Evolutionary conservation across 2,888 invertebrate species (phyloP).

Genomic region (Watsonalla binaria): DNA sequence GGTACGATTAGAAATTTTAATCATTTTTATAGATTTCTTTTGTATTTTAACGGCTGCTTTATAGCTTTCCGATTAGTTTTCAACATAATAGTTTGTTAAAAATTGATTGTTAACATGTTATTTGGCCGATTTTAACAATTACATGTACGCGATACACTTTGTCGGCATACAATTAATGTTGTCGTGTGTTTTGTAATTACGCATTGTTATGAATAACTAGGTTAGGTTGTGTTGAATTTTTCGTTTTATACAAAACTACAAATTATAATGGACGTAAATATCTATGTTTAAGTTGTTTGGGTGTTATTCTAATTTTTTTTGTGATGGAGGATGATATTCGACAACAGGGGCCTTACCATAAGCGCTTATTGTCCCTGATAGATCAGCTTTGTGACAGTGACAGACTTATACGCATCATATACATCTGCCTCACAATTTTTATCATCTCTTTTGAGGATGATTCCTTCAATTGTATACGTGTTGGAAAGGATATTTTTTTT

Average conservation of each 20-base stretch:
- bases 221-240: slow-evolving; percentile 15
- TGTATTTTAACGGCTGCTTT: slow-evolving; percentile 72
- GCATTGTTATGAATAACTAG: slow-evolving; percentile 32
- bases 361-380: too few relatives aligned
- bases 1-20: slow-evolving; percentile 72
- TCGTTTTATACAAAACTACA: not conserved
- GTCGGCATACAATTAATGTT: slow-evolving; percentile 24
- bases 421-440: too few relatives aligned
- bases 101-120: slow-evolving; percentile 72
- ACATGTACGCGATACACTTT: slow-evolving; percentile 18
- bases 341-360: too few relatives aligned
- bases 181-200: slow-evolving; percentile 28
- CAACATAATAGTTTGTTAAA: slow-evolving; percentile 60
- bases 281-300: slow-evolving; percentile 12
- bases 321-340: not conserved
- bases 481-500: too few relatives aligned
- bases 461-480: too few relatives aligned
- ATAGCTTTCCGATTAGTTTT: slow-evolving; percentile 62
- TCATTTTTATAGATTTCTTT: slow-evolving; percentile 74
- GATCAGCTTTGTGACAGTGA: too few relatives aligned
- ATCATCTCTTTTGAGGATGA: too few relatives aligned
- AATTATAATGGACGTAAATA: slow-evolving; percentile 2
- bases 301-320: slow-evolving; percentile 15
- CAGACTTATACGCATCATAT: too few relatives aligned
- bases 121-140: slow-evolving; percentile 65